Evolutionary conservation across 2,888 invertebrate genomes (phyloP).

Genomic region (Ophonus ardosiacus): DNA sequence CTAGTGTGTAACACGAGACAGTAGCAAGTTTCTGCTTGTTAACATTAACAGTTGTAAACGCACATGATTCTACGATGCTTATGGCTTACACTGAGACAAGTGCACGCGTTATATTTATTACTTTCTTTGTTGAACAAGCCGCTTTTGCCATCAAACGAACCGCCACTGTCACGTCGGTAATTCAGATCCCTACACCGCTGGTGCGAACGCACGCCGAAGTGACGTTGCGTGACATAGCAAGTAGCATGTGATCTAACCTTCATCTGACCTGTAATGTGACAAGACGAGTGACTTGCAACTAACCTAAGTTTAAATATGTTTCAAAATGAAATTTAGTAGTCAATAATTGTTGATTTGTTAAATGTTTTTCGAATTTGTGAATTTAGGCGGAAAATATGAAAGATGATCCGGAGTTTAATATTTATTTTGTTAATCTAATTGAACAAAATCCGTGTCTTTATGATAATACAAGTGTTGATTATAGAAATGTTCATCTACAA

Average conservation of each 20-base stretch:
- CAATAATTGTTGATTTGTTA: background rate
- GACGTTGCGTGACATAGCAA: conserved; percentile 2
- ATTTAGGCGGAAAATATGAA: conserved; percentile 35
- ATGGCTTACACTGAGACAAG: conserved; percentile 38
- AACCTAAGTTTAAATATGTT: conserved; percentile 8
- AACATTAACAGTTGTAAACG: conserved; percentile 12
- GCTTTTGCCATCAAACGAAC: conserved; percentile 44
- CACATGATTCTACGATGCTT: conserved; percentile 9
- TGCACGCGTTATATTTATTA: conserved; percentile 45
- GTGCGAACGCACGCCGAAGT: background rate
- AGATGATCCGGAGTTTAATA: conserved; percentile 47
- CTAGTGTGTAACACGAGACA: conserved; percentile 10
- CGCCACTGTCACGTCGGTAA: conserved; percentile 39
- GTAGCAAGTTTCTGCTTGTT: conserved; percentile 49
- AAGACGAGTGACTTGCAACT: conserved; percentile 21
- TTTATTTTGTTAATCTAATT: conserved; percentile 37
- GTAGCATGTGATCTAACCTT: conserved; percentile 44
- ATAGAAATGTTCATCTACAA: conserved; percentile 28
- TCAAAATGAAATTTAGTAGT: background rate
- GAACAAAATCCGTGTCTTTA: conserved; percentile 47
- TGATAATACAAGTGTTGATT: conserved; percentile 38
- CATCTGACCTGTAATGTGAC: conserved; percentile 39
- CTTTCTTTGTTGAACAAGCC: conserved; percentile 43
- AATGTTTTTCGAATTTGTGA: background rate
- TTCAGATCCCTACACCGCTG: background rate